Base-by-base conservation (phyloP, 2,888 invertebrate genomes). In the Aphrophora alni region DNA sequence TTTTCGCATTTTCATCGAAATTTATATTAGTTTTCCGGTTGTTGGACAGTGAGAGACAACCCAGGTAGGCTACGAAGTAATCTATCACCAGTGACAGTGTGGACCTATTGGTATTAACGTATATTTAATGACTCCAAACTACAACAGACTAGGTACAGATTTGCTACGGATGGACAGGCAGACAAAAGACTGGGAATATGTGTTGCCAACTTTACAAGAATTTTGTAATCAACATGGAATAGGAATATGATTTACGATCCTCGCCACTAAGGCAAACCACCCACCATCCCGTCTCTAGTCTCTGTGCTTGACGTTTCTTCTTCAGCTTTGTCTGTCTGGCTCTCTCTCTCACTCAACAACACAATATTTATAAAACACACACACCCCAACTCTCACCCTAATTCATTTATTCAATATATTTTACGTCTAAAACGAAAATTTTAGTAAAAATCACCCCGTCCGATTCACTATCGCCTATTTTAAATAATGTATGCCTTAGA, bases 171-270 rank as follows among this genome's bases (percentile, higher is more conserved):
- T 21, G 14, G 59, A 59, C 59, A 14, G 21, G 59, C 21, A 59
- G 59, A 59, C 59, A 59, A 59, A 59, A 59, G 59, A 21, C 59
- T 59, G 59, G 59, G 21, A 59, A 21, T 59, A 59, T 7, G 59
- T 59, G 59, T 59, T 59, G 59, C 59, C 59, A 59, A 59, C 21
- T 59, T 59, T 59, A 21, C 59, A 59, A 59, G 59, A 59, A 59
- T 59, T 59, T 59, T 59, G 59, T 59, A 59, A 59, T 59, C 59
- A 59, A 59, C 59, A 21, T 59, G 59, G 59, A 59, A 59, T 59
- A 59, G 59, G 59, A 59, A 59, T 59, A 59, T 59, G 59, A 59
- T 59, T 59, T 59, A 59, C 59, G 59, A 59, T n/a, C 59, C n/a
- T 59, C 59, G n/a, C 59, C 59, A 59, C 21, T 59, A 59, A 59